phyloP scores from a whole-genome alignment of 2,113 vertebrate species.

The Caloenas nicobarica region DNA sequence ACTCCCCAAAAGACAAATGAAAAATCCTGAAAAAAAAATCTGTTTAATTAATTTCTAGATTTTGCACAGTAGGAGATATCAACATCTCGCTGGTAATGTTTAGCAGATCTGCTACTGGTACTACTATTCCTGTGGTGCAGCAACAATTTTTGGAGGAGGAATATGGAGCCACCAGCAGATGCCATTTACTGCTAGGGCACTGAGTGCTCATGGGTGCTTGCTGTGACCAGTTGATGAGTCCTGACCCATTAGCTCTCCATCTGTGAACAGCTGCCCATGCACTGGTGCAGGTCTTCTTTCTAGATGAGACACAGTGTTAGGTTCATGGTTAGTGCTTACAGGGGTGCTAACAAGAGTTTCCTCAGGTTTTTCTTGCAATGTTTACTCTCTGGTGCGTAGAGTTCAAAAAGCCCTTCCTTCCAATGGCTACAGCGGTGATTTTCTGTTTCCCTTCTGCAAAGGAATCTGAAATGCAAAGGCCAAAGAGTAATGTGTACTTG shows the following conservation, averaged over 20 bases:
- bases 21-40: not conserved
- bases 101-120: not conserved
- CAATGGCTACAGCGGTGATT: not conserved
- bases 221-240: not conserved
- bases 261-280: not conserved
- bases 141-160: not conserved
- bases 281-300: not conserved
- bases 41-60: not conserved
- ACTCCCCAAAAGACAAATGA: not conserved
- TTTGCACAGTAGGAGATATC: not conserved
- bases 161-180: not conserved
- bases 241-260: not conserved
- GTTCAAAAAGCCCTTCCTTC: not conserved
- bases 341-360: not conserved
- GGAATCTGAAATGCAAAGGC: not conserved
- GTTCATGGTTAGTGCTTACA: not conserved
- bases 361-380: not conserved
- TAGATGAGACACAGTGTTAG: not conserved
- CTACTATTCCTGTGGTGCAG: not conserved
- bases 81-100: not conserved
- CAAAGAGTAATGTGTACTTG: not conserved
- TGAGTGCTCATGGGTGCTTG: not conserved
- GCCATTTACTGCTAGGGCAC: not conserved
- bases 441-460: not conserved
- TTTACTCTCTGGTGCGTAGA: not conserved